Base-by-base conservation (phyloP, 2,797 vertebrate genomes). In the Ctenosaura bakeri region DNA sequence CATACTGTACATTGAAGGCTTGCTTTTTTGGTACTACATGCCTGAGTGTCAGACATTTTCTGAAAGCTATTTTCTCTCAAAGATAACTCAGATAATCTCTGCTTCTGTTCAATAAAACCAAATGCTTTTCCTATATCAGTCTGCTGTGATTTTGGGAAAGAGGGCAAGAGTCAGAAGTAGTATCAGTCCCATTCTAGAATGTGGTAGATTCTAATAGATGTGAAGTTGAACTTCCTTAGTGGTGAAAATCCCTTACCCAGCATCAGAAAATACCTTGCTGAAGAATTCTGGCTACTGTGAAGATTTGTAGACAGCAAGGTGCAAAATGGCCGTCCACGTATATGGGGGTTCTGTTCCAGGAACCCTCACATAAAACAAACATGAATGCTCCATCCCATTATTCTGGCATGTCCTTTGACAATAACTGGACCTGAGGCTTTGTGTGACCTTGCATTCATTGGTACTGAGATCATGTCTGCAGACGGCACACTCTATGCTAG, bases 1-100 rank as follows among this genome's bases (percentile, higher is more conserved):
- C 96, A 92, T 94, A 90, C 94, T 94, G 94, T 95, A 94, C 88
- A 90, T 89, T 86, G 95, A 92, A 92, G 93, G 97, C 97, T 98
- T 96, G 95, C 90, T 89, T 94, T 95, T 90, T 96, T 95, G 86
- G 50, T 94, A 88, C 80, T 92, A 88, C 93, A 88, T 88, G 90
- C 87, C 76, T 94, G 91, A 92, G 6, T 3, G 10, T 94, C 89
- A 92, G 88, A 95, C 91, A 93, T 83, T 87, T 95, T 90, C 87
- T 91, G 91, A 92, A 86, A 83, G 92, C 87, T 92, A 87, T 52
- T 95, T 96, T 95, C 74, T 92, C 86, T 84, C 83, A 73, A 83
- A 92, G 86, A 93, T 87, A 8, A 94, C 91, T 91, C 90, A 79
- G 73, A 94, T 59, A 93, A 92, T 94, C 87, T 91, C 62, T 88